phyloP scores from a whole-genome alignment of 2,113 vertebrate species.

The Epinephelus cyanopodus region DNA sequence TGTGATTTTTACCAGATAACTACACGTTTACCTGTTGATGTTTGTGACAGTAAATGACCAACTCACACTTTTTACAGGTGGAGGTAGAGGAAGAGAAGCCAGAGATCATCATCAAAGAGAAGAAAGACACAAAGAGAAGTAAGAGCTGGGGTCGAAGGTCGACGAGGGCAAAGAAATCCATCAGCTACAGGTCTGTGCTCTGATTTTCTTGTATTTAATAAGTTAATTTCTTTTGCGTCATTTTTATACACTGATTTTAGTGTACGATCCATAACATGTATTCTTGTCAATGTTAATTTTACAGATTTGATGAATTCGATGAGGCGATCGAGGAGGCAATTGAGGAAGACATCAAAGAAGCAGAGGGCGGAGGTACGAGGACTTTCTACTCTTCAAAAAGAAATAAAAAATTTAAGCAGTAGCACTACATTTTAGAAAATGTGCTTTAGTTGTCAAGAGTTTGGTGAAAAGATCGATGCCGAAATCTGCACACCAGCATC shows the following conservation, averaged over 20 bases:
- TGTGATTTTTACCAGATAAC: background rate
- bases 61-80: constrained; percentile 9
- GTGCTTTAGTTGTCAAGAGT: too few species aligned
- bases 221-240: background rate
- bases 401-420: too few species aligned
- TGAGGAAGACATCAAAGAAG: constrained; percentile 97
- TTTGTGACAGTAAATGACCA: background rate
- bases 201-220: background rate
- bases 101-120: constrained; percentile 90
- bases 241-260: background rate
- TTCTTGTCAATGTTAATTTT: background rate
- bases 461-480: too few species aligned
- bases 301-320: constrained; percentile 98
- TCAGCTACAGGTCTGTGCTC: constrained; percentile 93
- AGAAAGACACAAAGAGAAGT: constrained; percentile 90
- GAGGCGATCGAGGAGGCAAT: constrained; percentile 99
- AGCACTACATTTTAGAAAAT: too few species aligned
- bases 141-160: constrained; percentile 94
- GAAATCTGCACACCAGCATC: too few species aligned
- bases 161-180: constrained; percentile 92
- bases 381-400: background rate
- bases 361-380: constrained; percentile 92
- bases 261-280: background rate
- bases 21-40: background rate
- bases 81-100: constrained; percentile 75